Evolutionary conservation across 1,140 invertebrate species (phyloP).

Genomic region (Lanistes nyassanus): DNA sequence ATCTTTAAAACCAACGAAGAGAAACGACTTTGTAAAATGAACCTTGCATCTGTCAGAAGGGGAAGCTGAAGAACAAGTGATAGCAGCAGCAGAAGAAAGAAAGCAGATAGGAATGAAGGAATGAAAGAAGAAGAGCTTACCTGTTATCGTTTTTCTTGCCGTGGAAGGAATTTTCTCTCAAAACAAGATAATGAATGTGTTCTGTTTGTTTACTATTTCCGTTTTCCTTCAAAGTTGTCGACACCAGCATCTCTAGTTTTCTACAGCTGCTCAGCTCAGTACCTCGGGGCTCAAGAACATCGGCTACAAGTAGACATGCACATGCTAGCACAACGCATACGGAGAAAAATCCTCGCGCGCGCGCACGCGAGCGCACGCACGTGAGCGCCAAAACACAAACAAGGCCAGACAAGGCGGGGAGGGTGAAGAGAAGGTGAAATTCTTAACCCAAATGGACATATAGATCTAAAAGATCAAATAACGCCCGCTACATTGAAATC

Average conservation of each 20-base stretch:
- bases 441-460: too few relatives aligned
- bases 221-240: too few relatives aligned
- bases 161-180: too few relatives aligned
- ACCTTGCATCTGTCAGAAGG: background rate
- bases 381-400: background rate
- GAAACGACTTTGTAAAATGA: background rate
- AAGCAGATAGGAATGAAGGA: background rate
- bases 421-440: too few relatives aligned
- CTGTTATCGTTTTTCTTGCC: too few relatives aligned
- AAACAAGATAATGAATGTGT: too few relatives aligned
- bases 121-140: constrained; percentile 4
- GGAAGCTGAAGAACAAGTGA: background rate
- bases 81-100: background rate
- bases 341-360: background rate
- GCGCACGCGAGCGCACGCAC: background rate
- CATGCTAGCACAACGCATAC: background rate
- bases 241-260: too few relatives aligned
- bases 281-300: background rate
- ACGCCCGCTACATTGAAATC: background rate
- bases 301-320: background rate
- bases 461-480: too few relatives aligned
- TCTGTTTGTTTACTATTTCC: too few relatives aligned
- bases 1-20: too few relatives aligned
- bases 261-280: too few relatives aligned
- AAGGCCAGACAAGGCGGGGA: background rate